phyloP scores from a whole-genome alignment of 2,113 vertebrate species.

The Apistogramma diplotaenia region DNA sequence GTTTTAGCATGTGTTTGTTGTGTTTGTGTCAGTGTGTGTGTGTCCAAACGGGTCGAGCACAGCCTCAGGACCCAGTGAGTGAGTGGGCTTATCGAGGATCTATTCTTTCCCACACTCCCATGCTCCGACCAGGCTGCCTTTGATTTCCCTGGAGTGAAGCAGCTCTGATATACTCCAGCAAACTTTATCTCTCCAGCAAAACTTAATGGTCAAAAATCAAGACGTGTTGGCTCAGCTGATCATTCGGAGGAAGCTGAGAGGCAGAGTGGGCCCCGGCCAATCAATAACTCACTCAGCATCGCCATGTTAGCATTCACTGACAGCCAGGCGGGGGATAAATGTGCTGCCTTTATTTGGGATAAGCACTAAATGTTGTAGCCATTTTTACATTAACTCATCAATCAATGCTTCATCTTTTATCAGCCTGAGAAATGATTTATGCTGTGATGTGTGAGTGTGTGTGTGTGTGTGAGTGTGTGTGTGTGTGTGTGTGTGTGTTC shows the following conservation, averaged over 20 bases:
- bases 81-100: conserved; percentile 62
- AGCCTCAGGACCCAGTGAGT: conserved; percentile 33
- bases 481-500: background rate
- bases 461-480: background rate
- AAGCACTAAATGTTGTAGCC: conserved; percentile 1
- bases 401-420: background rate
- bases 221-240: conserved; percentile 40
- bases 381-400: conserved; percentile 13
- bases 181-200: conserved; percentile 55
- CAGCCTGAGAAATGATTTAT: background rate
- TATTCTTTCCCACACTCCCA: conserved; percentile 67
- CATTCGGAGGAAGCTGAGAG: conserved; percentile 1
- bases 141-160: conserved; percentile 72
- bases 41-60: background rate
- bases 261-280: background rate
- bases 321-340: background rate
- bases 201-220: conserved; percentile 58
- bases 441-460: too few relatives aligned
- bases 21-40: background rate
- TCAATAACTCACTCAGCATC: conserved; percentile 27
- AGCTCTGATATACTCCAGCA: conserved; percentile 46
- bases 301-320: conserved; percentile 13
- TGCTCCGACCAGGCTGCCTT: conserved; percentile 53
- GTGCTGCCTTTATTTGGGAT: conserved; percentile 9
- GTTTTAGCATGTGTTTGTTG: background rate